phyloP scores from a whole-genome alignment of 2,888 invertebrate species.

The Gnatocerus cornutus region DNA sequence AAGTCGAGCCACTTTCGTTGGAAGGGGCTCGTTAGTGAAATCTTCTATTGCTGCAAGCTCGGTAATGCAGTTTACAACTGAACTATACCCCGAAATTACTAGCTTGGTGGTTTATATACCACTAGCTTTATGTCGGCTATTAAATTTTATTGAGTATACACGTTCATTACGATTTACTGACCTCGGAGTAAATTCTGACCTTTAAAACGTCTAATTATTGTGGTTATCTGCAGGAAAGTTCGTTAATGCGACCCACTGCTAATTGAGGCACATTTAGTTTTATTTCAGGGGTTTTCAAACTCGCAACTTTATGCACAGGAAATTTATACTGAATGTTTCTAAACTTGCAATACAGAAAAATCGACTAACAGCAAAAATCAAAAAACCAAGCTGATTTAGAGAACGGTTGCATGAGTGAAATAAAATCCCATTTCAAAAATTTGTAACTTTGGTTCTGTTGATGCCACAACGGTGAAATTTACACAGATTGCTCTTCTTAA shows the following conservation, averaged over 20 bases:
- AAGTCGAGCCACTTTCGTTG: conserved; percentile 17
- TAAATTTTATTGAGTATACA: conserved; percentile 26
- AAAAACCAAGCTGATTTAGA: too few species aligned
- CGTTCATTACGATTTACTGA: conserved; percentile 30
- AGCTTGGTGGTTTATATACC: conserved; percentile 20
- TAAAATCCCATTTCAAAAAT: too few species aligned
- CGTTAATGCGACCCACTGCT: neutral
- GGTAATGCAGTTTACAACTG: conserved; percentile 22
- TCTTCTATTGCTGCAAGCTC: conserved; percentile 31
- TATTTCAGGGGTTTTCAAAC: too few species aligned
- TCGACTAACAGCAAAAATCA: too few species aligned
- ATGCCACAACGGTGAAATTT: too few species aligned
- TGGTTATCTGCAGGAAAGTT: conserved; percentile 5
- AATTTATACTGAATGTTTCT: too few species aligned
- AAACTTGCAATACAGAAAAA: too few species aligned
- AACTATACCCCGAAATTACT: conserved; percentile 16
- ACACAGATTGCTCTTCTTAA: too few species aligned
- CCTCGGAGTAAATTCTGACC: conserved; percentile 24
- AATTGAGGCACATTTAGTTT: neutral
- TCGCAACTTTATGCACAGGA: too few species aligned
- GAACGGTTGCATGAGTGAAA: too few species aligned
- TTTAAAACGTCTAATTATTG: conserved; percentile 23
- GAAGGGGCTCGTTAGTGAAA: conserved; percentile 25
- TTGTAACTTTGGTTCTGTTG: too few species aligned
- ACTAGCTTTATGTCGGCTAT: conserved; percentile 19